Evolutionary conservation across 2,113 vertebrate genomes (phyloP), one percentile per base, ranked within the genome.

Genomic region (Mola mola): DNA sequence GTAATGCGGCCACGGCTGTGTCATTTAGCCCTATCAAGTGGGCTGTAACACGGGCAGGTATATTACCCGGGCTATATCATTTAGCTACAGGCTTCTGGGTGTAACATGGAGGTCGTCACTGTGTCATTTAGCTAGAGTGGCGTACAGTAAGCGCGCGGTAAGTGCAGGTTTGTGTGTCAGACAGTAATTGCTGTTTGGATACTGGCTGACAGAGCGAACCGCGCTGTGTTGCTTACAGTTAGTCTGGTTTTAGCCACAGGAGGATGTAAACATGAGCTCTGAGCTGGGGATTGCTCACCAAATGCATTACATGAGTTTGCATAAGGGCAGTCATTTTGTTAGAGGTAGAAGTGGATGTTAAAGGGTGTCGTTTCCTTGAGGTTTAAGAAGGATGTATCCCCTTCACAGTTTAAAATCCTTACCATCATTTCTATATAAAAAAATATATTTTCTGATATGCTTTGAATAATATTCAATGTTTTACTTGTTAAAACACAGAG

Each of bases 111-210:
- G 19, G 61, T 38, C 17, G 22, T 70, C 68, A 21, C 55, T 8
- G 4, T 78, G 79, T 79, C 24, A 78, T 83, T 83, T 83, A 66
- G 13, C 65, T 42, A 21, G 72, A 67, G 53, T 56, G 57, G 74
- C 6, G 37, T 40, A 70, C 56, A 70, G 67, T 40, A 51, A 44
- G 17, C 49, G 17, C 25, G 49, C 24, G 8, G 51, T 87, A 89
- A 86, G 79, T 88, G 82, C 10, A 84, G 83, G 72, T 71, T 65
- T 70, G 13, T 21, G 68, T 66, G 79, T 83, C 84, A 85, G 84
- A 87, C 84, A 55, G 86, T 90, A 88, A 90, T 86, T 87, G 84
- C 20, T 87, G 83, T 88, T 87, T 88, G 70, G 79, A 84, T 72
- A 38, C 19, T 20, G 76, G 13, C 72, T 59, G 75, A 57, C 1